phyloP scores from a whole-genome alignment of 2,113 vertebrate species.

The Tretioscincus oriximinensis region DNA sequence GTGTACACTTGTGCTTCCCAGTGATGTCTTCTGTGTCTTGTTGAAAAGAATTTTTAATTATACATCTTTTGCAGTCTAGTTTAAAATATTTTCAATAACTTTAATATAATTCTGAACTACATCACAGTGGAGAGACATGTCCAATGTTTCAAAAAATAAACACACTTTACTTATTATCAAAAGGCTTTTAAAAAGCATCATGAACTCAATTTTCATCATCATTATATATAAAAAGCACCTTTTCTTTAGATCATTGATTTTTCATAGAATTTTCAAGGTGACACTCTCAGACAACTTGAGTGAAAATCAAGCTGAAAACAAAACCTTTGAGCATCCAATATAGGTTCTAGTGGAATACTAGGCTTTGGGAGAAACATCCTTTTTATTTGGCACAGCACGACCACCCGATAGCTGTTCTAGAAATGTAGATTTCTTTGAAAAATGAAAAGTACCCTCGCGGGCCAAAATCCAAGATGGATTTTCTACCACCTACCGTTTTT shows the following conservation, averaged over 20 bases:
- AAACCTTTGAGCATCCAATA: not conserved
- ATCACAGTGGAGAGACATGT: not conserved
- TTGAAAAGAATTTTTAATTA: not conserved
- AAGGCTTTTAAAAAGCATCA: not conserved
- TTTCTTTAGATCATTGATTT: no score
- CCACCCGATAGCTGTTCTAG: not conserved
- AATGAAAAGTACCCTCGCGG: no score
- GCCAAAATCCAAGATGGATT: no score
- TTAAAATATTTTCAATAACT: not conserved
- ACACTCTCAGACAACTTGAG: not conserved
- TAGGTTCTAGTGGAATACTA: not conserved
- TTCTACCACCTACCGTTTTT: no score
- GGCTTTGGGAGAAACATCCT: not conserved
- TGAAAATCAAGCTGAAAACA: not conserved
- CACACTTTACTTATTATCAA: not conserved
- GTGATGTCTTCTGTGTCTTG: not conserved
- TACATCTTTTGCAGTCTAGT: not conserved
- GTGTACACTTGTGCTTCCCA: not conserved
- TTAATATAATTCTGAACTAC: not conserved
- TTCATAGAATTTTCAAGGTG: not conserved
- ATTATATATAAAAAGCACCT: not conserved
- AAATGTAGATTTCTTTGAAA: no score
- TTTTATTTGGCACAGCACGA: not conserved
- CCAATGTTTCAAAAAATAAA: not conserved
- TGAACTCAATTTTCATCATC: not conserved